Conservation (phyloP, 2,113 vertebrate species). For the Hoplias malabaricus region DNA sequence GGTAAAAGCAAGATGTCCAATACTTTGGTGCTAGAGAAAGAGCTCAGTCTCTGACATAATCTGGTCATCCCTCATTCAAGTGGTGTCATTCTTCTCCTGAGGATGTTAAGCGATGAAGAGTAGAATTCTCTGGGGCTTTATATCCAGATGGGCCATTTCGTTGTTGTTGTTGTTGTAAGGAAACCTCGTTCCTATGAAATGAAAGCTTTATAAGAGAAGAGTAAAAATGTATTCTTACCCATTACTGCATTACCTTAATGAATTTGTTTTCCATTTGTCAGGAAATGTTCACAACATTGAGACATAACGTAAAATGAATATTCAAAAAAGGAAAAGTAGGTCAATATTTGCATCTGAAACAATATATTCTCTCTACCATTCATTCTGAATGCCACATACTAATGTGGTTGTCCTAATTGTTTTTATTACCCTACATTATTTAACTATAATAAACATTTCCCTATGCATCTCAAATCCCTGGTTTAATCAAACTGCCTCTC, state of each 20-base stretch:
- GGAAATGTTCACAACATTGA: background rate
- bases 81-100: conserved; percentile 34
- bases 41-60: conserved; percentile 28
- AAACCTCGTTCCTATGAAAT: background rate
- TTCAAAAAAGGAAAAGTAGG: too few relatives aligned
- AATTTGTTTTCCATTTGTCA: too few relatives aligned
- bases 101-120: conserved; percentile 29
- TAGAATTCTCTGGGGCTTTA: conserved; percentile 24
- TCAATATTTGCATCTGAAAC: too few relatives aligned
- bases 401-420: background rate
- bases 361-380: too few relatives aligned
- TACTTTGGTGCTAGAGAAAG: conserved; percentile 16
- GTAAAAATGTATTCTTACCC: background rate
- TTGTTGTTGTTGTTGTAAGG: background rate
- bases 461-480: background rate
- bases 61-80: conserved; percentile 36
- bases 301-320: too few relatives aligned
- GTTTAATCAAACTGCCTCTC: background rate
- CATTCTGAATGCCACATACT: conserved; percentile 9
- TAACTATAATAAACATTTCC: background rate
- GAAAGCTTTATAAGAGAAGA: background rate
- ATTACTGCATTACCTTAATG: too few relatives aligned
- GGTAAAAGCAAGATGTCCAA: conserved; percentile 31
- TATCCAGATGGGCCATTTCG: conserved; percentile 1
- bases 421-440: background rate